phyloP scores from a whole-genome alignment of 2,888 invertebrate species.

The Oscheius sp. region DNA sequence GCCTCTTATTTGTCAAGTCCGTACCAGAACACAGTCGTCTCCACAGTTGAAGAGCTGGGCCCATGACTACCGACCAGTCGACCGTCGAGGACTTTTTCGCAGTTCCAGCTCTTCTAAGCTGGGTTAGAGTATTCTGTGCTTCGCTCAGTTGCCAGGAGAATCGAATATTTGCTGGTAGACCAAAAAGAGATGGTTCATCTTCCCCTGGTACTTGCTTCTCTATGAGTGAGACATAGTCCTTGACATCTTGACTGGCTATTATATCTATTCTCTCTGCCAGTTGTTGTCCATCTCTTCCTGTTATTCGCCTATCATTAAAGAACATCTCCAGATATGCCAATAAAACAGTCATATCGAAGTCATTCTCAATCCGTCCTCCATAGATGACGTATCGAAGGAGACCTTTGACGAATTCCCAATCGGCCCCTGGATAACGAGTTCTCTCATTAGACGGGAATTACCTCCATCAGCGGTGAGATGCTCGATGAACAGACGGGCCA shows the following conservation, averaged over 20 bases:
- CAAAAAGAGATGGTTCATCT: slow-evolving; percentile 76
- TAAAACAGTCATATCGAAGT: slow-evolving; percentile 79
- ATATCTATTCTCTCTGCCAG: slow-evolving; percentile 46
- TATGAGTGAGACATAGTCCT: slow-evolving; percentile 75
- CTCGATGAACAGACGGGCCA: slow-evolving; percentile 79
- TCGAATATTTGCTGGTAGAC: slow-evolving; percentile 86
- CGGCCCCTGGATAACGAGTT: slow-evolving; percentile 62
- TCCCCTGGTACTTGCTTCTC: slow-evolving; percentile 74
- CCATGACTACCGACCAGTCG: slow-evolving; percentile 76
- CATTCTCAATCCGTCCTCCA: slow-evolving; percentile 85
- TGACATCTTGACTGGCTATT: slow-evolving; percentile 12
- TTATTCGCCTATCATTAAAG: slow-evolving; percentile 50
- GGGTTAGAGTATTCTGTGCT: slow-evolving; percentile 76
- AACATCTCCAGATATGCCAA: slow-evolving; percentile 77
- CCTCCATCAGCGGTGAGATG: slow-evolving; percentile 71
- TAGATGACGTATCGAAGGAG: slow-evolving; percentile 83
- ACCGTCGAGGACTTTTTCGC: not conserved
- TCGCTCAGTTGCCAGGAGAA: slow-evolving; percentile 83
- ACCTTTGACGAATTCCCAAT: slow-evolving; percentile 83
- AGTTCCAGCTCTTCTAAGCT: slow-evolving; percentile 72
- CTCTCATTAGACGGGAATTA: slow-evolving; percentile 29
- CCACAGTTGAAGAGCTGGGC: slow-evolving; percentile 84
- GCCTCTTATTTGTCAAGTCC: slow-evolving; percentile 70
- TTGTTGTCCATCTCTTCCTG: slow-evolving; percentile 43
- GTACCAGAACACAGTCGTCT: slow-evolving; percentile 78